phyloP scores from a whole-genome alignment of 2,797 vertebrate genomes.

The Alca torda region DNA sequence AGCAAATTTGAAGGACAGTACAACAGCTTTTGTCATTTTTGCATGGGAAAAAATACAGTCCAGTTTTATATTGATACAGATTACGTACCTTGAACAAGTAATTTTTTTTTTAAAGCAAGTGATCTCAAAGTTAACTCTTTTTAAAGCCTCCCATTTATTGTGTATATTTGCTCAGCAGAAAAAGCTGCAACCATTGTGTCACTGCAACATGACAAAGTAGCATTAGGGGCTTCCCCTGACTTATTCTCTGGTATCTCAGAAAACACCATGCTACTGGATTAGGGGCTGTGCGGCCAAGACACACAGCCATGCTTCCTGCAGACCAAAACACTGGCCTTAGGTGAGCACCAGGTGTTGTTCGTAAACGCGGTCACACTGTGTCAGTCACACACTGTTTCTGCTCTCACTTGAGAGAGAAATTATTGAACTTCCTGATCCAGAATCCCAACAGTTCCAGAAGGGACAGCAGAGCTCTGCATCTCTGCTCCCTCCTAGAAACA shows the following conservation, averaged over 20 bases:
- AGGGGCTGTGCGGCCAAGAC: neutral
- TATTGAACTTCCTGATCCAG: neutral
- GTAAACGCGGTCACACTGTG: neutral
- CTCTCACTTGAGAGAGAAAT: neutral
- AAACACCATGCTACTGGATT: too few species aligned
- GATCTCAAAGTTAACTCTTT: neutral
- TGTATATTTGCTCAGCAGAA: neutral
- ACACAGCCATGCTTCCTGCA: neutral
- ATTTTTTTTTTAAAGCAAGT: neutral
- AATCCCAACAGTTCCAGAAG: neutral
- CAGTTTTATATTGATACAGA: neutral
- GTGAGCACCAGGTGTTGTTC: neutral
- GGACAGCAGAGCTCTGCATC: neutral
- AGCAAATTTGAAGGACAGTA: conserved; percentile 65
- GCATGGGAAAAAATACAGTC: conserved; percentile 28
- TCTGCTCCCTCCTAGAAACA: neutral
- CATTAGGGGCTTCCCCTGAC: neutral
- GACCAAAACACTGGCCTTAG: neutral
- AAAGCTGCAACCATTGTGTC: neutral
- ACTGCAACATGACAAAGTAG: neutral
- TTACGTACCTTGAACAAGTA: neutral
- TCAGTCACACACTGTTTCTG: neutral
- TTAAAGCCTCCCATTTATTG: neutral
- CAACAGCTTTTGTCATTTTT: conserved; percentile 51
- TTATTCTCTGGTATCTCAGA: neutral